Base-by-base conservation (phyloP, 2,797 vertebrate species). In the Oophaga sylvatica region DNA sequence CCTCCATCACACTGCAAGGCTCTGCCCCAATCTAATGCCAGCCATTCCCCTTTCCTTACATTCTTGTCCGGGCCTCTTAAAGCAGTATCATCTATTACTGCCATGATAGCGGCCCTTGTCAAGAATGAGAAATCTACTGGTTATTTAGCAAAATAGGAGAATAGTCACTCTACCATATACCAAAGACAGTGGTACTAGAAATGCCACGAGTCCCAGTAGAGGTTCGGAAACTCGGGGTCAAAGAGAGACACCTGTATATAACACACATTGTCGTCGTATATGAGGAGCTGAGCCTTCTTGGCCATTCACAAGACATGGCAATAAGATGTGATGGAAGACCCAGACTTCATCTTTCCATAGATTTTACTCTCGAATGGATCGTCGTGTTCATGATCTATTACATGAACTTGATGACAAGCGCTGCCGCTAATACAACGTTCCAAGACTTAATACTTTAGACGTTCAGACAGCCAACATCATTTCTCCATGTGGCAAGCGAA, bases 381-480 rank as follows among this genome's bases (percentile, higher is more conserved):
- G 16, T 86, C 53, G 13, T 86, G 48, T 73, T 17, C 5, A 10
- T 45, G 76, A 86, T 86, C 20, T 68, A 80, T 80, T 80, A 26
- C 15, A 13, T 41, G 35, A 60, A 41, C 45, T n/a, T 2, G 41
- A 19, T 22, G 41, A 80, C 53, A 48, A 80, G 31, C 19, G 29
- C 67, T 15, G 63, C 63, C 16, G 16, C n/a, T 16, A 63, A 68
- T 68, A 31, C 19, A 53, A 22, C 10, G 15, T 70, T 60, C 57
- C 31, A 19, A 76, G 73, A 48, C 76, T 80, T 35, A 70, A 60
- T 67, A 65, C 35, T 73, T 62, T 26, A n/a, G 63, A 60, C 20
- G 68, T 70, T 53, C 53, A 67, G 56, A 16, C 35, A 60, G 57
- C 60, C 67, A 73, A 17, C 85, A 87, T 87, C 67, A 62, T 73